Conservation (phyloP, 2,888 invertebrate genomes). For the Scaptomyza reducta region DNA sequence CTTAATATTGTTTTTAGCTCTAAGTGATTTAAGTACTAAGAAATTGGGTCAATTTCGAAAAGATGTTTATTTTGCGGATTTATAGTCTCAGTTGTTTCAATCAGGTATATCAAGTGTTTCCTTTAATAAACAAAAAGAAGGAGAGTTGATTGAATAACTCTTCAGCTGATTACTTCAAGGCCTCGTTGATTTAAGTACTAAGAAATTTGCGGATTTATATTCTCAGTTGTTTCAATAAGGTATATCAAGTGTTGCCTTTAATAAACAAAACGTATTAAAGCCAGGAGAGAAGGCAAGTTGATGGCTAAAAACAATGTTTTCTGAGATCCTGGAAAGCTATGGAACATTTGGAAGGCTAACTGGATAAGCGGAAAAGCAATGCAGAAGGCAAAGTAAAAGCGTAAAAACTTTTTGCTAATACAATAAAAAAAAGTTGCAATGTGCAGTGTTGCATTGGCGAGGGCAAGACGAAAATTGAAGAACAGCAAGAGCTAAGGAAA, state of each 20-base stretch:
- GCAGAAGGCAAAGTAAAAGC: slow-evolving; percentile 45
- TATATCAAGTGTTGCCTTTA: not conserved
- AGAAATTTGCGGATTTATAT: too few species aligned
- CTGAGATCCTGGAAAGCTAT: not conserved
- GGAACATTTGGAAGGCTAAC: not conserved
- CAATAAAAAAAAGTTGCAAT: slow-evolving; percentile 76
- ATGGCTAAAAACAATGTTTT: slow-evolving; percentile 8
- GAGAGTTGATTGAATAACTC: not conserved
- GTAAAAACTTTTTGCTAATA: slow-evolving; percentile 73
- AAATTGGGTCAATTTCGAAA: not conserved
- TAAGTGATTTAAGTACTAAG: not conserved
- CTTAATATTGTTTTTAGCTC: not conserved
- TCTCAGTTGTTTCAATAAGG: too few species aligned
- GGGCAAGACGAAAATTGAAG: slow-evolving; percentile 1
- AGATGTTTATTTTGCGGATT: not conserved
- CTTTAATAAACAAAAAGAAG: too few species aligned
- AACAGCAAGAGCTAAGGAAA: slow-evolving; percentile 21
- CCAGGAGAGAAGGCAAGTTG: not conserved
- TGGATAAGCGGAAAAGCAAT: slow-evolving; percentile 34
- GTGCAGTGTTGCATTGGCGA: slow-evolving; percentile 57
- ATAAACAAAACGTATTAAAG: not conserved
- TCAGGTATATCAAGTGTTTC: not conserved
- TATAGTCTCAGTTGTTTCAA: not conserved
- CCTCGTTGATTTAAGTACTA: too few species aligned
- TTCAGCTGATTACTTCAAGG: not conserved